phyloP scores from a whole-genome alignment of 2,888 invertebrate species.

The Mactromeris polynyma region DNA sequence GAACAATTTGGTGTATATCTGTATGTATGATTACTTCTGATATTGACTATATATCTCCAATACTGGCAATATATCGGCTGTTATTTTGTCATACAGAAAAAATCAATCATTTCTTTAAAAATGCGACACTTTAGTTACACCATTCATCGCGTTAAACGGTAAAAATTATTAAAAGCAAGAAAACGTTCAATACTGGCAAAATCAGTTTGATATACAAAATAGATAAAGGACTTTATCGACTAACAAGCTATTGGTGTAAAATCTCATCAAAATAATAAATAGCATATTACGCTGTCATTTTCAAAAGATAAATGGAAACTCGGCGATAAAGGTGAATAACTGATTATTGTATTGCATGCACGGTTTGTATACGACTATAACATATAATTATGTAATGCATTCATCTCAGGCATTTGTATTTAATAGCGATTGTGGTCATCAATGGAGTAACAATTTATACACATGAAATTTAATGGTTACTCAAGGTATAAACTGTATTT shows the following conservation, averaged over 20 bases:
- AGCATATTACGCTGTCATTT: not conserved
- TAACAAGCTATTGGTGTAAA: not conserved
- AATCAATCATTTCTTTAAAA: not conserved
- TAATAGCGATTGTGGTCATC: not conserved
- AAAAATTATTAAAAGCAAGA: not conserved
- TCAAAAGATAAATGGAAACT: not conserved
- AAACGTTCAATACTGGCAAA: not conserved
- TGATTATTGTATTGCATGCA: not conserved
- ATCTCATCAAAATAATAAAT: constrained; percentile 3
- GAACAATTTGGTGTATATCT: too few species aligned
- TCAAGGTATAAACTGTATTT: not conserved
- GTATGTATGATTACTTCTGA: too few species aligned
- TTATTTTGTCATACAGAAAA: too few species aligned
- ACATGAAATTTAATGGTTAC: not conserved
- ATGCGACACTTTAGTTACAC: not conserved
- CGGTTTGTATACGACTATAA: not conserved
- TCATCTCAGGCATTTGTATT: not conserved
- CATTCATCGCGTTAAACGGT: not conserved
- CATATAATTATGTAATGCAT: not conserved
- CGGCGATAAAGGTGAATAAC: not conserved
- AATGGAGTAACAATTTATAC: not conserved
- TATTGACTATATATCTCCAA: too few species aligned
- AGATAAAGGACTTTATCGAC: not conserved
- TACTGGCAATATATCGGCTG: too few species aligned
- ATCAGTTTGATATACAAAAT: not conserved